phyloP scores from a whole-genome alignment of 2,888 invertebrate genomes.

The Eremobia ochroleuca region DNA sequence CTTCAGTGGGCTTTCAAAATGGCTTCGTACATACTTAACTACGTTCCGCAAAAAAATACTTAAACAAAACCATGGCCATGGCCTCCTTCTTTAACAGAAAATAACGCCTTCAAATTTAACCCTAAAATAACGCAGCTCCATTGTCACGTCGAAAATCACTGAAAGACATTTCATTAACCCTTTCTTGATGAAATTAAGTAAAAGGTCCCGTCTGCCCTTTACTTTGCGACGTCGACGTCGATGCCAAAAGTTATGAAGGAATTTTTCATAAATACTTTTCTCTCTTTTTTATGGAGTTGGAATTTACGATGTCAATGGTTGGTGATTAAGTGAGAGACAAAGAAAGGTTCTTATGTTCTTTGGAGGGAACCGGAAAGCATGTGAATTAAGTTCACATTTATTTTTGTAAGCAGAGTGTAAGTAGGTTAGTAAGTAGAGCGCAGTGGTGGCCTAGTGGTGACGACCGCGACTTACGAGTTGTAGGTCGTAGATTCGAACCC shows the following conservation, averaged over 20 bases:
- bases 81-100: slow-evolving; percentile 13
- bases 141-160: slow-evolving; percentile 64
- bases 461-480: no score
- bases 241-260: slow-evolving; percentile 59
- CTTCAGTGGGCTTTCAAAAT: not conserved
- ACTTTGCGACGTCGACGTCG: slow-evolving; percentile 36
- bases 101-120: slow-evolving; percentile 45
- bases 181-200: slow-evolving; percentile 68
- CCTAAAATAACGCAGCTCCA: slow-evolving; percentile 54
- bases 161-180: slow-evolving; percentile 70
- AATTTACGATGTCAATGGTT: slow-evolving; percentile 28
- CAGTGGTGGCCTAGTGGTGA: no score
- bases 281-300: slow-evolving; percentile 35
- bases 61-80: not conserved
- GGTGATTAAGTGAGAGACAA: slow-evolving; percentile 31
- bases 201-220: slow-evolving; percentile 50
- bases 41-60: not conserved
- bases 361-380: not conserved
- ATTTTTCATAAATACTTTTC: slow-evolving; percentile 64
- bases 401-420: not conserved
- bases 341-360: not conserved
- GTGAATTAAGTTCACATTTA: no score
- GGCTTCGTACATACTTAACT: not conserved
- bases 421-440: no score
- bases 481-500: no score